Conservation (phyloP, 2,888 invertebrate species). For the Hypsopygia costalis region DNA sequence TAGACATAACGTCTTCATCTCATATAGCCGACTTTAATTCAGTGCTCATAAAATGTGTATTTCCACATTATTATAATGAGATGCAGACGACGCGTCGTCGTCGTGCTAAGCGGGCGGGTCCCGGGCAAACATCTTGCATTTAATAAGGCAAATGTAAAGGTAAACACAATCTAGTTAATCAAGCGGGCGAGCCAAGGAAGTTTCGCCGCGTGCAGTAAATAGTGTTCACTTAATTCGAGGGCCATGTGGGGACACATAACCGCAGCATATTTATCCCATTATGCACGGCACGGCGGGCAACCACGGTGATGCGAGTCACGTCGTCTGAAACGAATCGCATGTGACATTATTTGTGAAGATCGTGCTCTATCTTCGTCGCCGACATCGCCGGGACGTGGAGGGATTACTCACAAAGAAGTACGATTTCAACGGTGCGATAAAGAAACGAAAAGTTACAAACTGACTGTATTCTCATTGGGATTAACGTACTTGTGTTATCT, state of each 20-base stretch:
- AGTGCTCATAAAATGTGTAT: constrained; percentile 17
- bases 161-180: constrained; percentile 69
- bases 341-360: constrained; percentile 81
- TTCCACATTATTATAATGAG: constrained; percentile 29
- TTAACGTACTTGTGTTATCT: constrained; percentile 57
- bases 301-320: constrained; percentile 77
- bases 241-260: constrained; percentile 76
- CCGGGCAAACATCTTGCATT: constrained; percentile 38
- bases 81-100: constrained; percentile 24
- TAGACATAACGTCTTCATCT: constrained; percentile 10
- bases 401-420: constrained; percentile 80
- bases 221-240: constrained; percentile 75
- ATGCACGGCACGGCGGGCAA: constrained; percentile 70
- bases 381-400: constrained; percentile 76
- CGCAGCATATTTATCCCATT: constrained; percentile 80
- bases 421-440: constrained; percentile 78
- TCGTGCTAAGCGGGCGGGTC: constrained; percentile 15
- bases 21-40: constrained; percentile 17
- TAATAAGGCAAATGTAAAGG: constrained; percentile 45
- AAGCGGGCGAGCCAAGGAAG: constrained; percentile 53
- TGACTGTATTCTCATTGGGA: constrained; percentile 64
- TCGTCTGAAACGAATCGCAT: constrained; percentile 79
- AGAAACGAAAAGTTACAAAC: constrained; percentile 71
- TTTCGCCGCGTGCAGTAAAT: constrained; percentile 67
- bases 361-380: constrained; percentile 81